Conservation (phyloP, 2,113 vertebrate species). For the Paradoxurus hermaphroditus region DNA sequence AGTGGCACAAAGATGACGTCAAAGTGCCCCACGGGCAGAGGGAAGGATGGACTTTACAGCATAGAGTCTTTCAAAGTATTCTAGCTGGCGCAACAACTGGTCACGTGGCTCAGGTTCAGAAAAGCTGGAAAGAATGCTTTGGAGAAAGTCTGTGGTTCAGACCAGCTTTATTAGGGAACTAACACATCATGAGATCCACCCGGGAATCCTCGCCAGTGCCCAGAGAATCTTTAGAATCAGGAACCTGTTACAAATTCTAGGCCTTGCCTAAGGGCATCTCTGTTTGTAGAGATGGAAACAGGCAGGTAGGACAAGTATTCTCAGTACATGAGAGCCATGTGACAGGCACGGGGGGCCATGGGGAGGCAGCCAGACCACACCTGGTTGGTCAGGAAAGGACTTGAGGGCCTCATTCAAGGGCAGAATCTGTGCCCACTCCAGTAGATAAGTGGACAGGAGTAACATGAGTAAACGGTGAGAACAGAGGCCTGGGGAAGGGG, state of each 20-base stretch:
- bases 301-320: background rate
- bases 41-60: background rate
- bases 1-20: background rate
- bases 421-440: background rate
- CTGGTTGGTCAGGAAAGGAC: background rate
- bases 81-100: background rate
- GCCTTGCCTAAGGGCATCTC: background rate
- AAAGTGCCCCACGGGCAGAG: background rate
- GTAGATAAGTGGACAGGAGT: background rate
- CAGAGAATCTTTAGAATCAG: background rate
- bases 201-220: background rate
- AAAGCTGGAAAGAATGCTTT: background rate
- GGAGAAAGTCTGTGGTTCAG: background rate
- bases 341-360: background rate
- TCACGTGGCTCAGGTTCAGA: background rate
- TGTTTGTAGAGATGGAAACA: background rate
- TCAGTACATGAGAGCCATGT: background rate
- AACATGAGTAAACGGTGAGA: background rate
- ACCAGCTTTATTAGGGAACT: background rate
- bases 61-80: background rate
- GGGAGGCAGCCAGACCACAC: background rate
- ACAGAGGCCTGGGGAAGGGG: background rate
- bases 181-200: background rate
- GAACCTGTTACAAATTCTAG: background rate
- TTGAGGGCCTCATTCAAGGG: background rate